Conservation (phyloP, 64 coral and sea anemone species). For the Actinia tenebrosa region DNA sequence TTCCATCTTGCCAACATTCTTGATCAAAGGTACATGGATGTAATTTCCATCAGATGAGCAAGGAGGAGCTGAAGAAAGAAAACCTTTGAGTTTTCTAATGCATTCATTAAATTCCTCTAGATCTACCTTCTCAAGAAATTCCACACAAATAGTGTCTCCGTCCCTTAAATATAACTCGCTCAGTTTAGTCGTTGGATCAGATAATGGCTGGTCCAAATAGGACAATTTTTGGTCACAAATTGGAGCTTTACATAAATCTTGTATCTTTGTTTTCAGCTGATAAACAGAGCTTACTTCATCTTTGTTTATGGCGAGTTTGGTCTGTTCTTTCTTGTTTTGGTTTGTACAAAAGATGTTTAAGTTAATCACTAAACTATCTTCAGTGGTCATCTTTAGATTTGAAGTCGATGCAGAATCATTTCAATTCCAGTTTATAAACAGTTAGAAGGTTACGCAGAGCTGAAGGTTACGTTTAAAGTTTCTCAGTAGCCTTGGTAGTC, state of each 20-base stretch:
- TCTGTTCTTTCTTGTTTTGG: neutral
- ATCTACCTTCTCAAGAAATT: neutral
- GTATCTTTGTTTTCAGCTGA: neutral
- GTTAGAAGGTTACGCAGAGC: no score
- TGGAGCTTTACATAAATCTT: slow-evolving; percentile 2
- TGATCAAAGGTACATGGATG: neutral
- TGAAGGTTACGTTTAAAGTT: no score
- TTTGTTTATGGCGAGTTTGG: neutral
- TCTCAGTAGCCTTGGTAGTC: no score
- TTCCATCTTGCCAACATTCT: neutral
- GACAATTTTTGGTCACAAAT: neutral
- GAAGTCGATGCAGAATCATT: neutral
- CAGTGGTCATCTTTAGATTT: neutral
- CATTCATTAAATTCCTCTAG: neutral
- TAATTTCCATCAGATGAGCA: neutral
- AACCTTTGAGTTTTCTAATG: neutral
- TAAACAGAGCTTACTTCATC: neutral
- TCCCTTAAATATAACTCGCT: slow-evolving; percentile 15
- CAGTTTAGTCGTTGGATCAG: slow-evolving; percentile 10
- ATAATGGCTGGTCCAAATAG: neutral
- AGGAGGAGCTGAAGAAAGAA: neutral
- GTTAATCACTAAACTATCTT: neutral
- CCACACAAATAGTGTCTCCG: neutral
- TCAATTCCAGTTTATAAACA: neutral
- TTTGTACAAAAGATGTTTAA: slow-evolving; percentile 8